These are phyloP conservation scores for Sarcophaga caerulescens DNA, from an alignment of 2,888 invertebrate genomes.

Conservation along the genomic window DNA sequence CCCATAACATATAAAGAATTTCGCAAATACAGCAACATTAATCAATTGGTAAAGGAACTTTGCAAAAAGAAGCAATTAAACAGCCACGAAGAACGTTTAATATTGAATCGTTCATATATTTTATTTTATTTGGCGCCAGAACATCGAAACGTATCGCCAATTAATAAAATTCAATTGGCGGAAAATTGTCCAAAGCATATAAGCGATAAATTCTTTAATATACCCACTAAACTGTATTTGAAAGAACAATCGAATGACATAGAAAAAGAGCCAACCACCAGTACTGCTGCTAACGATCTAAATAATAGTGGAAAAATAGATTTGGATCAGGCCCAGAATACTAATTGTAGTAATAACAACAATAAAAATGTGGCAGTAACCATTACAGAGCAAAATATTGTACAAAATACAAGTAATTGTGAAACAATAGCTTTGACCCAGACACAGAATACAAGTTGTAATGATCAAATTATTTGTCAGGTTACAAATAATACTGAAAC, in stretches of 20 bases:
- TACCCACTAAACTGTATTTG: conserved; percentile 27
- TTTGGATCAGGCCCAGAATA: too few species aligned
- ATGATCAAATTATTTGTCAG: not conserved
- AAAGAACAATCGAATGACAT: not conserved
- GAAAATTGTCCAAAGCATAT: conserved; percentile 11
- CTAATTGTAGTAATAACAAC: too few species aligned
- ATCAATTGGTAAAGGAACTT: not conserved
- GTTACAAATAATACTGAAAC: not conserved
- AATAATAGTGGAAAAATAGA: not conserved
- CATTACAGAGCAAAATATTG: not conserved
- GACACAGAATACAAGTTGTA: not conserved
- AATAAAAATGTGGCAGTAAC: not conserved
- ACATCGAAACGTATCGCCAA: conserved; percentile 15
- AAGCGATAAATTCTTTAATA: conserved; percentile 23
- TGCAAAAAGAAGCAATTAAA: not conserved
- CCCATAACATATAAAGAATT: conserved; percentile 39
- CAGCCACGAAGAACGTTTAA: not conserved
- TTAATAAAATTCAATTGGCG: conserved; percentile 24
- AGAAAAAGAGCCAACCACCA: not conserved
- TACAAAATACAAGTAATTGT: not conserved
- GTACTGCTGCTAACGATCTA: not conserved
- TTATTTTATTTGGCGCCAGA: conserved; percentile 44
- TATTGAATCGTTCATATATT: conserved; percentile 33
- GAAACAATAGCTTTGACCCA: not conserved
- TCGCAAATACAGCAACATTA: conserved; percentile 35